Base-by-base conservation (phyloP, 2,888 invertebrate genomes). In the Metacarcinus magister region DNA sequence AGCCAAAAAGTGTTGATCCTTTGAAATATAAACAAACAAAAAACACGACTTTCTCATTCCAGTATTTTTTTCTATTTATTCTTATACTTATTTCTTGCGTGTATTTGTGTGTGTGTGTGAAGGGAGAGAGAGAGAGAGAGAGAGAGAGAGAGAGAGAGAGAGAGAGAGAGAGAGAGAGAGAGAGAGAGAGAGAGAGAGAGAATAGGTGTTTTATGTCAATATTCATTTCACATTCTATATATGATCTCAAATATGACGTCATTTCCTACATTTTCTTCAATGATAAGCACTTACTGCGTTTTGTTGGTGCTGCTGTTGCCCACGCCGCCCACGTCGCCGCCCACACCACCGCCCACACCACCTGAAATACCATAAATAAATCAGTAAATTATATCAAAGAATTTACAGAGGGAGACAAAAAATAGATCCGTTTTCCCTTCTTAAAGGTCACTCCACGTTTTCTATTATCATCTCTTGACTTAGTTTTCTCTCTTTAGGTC, bases 121-220 rank as follows among this genome's bases (percentile, higher is more conserved):
- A 75, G 75, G 75, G 75, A n/a, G 75, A 2, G 16, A 19, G 2
- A 28, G 32, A 8, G 82, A 82, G 32, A 82, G 82, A 32, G 67
- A 67, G 67, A 67, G 67, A 67, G 67, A 60, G 60, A 60, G 60
- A 75, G 75, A n/a, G 75, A 75, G 28, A 75, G 75, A 28, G 60
- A 60, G 60, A 60, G 60, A 60, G 60, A 60, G 60, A 60, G 60
- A 75, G 75, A n/a, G 75, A 75, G 28, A 75, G 75, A 28, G 60
- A 60, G 60, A 23, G 67, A 23, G 67, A 23, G 54, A 54, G 54
- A 10, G 54, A 67, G n/a, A 2, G n/a, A 67, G 7, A 67, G 10
- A n/a, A 48, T 48, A 10, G 10, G 5, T n/a, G 28, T 75, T 28
- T 28, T 5, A 28, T 28, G 28, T 75, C 75, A n/a, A 75, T 75